Conservation (phyloP, 1,140 invertebrate genomes). For the Antheraea pernyi region DNA sequence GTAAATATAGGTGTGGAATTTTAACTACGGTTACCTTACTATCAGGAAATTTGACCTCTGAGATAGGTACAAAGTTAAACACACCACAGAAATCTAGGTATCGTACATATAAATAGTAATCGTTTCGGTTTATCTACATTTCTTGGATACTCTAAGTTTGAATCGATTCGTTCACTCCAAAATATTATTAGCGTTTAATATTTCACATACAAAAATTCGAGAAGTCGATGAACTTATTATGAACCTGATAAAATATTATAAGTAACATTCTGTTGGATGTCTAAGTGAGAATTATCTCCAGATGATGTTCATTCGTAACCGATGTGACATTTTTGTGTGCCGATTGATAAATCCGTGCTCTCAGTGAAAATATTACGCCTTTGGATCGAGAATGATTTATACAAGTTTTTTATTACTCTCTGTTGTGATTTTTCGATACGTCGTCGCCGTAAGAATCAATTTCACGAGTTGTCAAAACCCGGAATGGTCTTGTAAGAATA, state of each 20-base stretch:
- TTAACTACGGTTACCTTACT: constrained; percentile 4
- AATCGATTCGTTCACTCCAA: neutral
- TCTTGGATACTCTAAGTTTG: constrained; percentile 11
- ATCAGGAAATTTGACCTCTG: constrained; percentile 20
- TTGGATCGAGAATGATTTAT: constrained; percentile 31
- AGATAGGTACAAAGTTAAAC: constrained; percentile 5
- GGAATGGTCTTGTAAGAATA: constrained; percentile 62
- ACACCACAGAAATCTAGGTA: constrained; percentile 3
- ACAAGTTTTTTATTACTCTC: constrained; percentile 30
- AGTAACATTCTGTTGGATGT: constrained; percentile 36
- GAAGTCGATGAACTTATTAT: constrained; percentile 52
- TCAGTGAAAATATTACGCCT: constrained; percentile 24
- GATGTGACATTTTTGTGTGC: constrained; percentile 43
- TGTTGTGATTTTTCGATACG: constrained; percentile 5
- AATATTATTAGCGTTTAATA: neutral
- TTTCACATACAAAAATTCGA: neutral
- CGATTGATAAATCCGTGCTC: constrained; percentile 24
- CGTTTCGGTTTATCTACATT: constrained; percentile 13
- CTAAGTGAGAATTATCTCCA: constrained; percentile 53
- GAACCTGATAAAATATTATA: constrained; percentile 33
- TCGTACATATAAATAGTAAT: constrained; percentile 12
- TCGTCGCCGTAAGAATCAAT: constrained; percentile 47
- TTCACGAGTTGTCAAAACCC: constrained; percentile 61
- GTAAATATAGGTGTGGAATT: neutral
- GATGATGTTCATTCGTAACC: constrained; percentile 43